phyloP scores from a whole-genome alignment of 2,797 vertebrate species.

The Mormyrus proboscirostris region DNA sequence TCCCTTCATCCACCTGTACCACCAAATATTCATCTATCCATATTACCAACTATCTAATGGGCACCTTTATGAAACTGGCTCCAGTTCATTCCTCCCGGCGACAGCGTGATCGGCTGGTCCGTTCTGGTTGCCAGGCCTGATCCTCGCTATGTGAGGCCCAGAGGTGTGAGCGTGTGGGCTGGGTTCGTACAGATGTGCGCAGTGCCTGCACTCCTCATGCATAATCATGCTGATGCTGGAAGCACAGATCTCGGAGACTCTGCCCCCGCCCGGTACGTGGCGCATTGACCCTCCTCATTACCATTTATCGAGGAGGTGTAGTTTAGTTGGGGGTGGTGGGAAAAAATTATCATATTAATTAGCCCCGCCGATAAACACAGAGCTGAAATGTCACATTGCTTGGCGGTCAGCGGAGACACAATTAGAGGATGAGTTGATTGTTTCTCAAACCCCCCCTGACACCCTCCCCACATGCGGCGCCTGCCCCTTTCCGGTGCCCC shows the following conservation, averaged over 20 bases:
- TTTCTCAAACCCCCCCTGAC: not conserved
- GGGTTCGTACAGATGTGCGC: slow-evolving; percentile 49
- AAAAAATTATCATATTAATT: slow-evolving; percentile 71
- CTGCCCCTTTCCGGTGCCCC: slow-evolving; percentile 10
- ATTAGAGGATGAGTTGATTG: slow-evolving; percentile 43
- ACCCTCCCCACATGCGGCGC: not conserved
- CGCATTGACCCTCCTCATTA: slow-evolving; percentile 36
- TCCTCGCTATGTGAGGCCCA: slow-evolving; percentile 29
- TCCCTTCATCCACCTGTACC: not conserved
- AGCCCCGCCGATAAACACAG: slow-evolving; percentile 61
- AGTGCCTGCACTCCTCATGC: slow-evolving; percentile 61
- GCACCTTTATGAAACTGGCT: not conserved
- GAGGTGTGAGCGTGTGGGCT: slow-evolving; percentile 27
- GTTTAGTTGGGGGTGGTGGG: slow-evolving; percentile 35
- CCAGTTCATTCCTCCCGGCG: slow-evolving; percentile 19
- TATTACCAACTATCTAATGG: not conserved
- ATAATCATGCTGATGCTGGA: slow-evolving; percentile 60
- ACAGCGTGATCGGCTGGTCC: slow-evolving; percentile 28
- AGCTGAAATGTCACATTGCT: slow-evolving; percentile 60
- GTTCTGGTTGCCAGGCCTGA: slow-evolving; percentile 43
- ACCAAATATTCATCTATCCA: not conserved
- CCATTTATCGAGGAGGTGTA: slow-evolving; percentile 58
- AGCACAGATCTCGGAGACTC: slow-evolving; percentile 46
- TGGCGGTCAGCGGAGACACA: slow-evolving; percentile 56
- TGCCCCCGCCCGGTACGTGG: slow-evolving; percentile 16